Evolutionary conservation across 2,113 vertebrate genomes (phyloP).

Genomic region (Cygnus atratus): DNA sequence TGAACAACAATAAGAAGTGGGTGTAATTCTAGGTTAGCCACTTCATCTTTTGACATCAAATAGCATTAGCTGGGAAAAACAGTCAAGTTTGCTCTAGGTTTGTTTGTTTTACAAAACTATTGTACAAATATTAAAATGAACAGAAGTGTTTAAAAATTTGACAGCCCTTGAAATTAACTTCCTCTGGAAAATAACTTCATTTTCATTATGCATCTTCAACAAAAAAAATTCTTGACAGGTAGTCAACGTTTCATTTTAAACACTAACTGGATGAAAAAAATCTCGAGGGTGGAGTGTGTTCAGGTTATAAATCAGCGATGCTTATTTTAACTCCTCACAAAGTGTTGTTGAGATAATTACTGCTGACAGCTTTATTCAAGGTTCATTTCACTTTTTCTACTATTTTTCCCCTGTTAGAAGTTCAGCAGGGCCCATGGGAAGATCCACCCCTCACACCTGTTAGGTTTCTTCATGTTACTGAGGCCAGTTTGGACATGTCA

Average conservation of each 20-base stretch:
- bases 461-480: conserved; percentile 83
- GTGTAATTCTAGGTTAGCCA: conserved; percentile 36
- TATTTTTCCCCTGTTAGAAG: conserved; percentile 84
- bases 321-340: conserved; percentile 81
- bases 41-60: conserved; percentile 44
- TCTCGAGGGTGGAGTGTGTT: conserved; percentile 68
- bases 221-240: conserved; percentile 58
- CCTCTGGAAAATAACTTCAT: conserved; percentile 62
- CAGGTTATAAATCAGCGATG: conserved; percentile 81
- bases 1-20: background rate
- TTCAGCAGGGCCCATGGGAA: conserved; percentile 80
- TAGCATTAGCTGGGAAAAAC: conserved; percentile 36
- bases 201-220: conserved; percentile 41
- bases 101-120: conserved; percentile 33
- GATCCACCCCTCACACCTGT: conserved; percentile 89
- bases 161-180: conserved; percentile 56
- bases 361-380: conserved; percentile 95
- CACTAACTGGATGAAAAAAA: conserved; percentile 70
- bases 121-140: conserved; percentile 29
- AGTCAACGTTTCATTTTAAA: conserved; percentile 72
- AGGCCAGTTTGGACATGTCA: conserved; percentile 81
- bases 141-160: background rate
- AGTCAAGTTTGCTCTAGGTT: background rate
- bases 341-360: conserved; percentile 94
- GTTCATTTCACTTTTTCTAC: conserved; percentile 90